Conservation (phyloP, 1,140 invertebrate genomes). For the Drosophila mauritiana region DNA sequence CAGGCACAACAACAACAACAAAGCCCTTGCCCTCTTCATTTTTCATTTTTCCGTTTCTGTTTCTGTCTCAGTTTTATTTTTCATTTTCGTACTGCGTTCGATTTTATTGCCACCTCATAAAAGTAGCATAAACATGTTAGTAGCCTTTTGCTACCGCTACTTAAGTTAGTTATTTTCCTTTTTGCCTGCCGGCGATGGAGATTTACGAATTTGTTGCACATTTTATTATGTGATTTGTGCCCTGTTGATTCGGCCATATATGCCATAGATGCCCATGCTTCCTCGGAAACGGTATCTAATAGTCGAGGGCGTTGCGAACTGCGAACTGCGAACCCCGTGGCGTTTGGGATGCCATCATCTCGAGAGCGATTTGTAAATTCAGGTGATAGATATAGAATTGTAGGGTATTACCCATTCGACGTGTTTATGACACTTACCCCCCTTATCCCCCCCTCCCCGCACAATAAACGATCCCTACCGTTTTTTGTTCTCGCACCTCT, state of each 20-base stretch:
- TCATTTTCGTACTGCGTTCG: conserved; percentile 78
- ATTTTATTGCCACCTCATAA: conserved; percentile 82
- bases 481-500: conserved; percentile 10
- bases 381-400: not conserved
- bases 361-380: not conserved
- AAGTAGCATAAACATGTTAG: conserved; percentile 83
- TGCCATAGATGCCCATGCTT: not conserved
- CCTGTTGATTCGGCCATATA: not conserved
- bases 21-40: conserved; percentile 11
- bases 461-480: no score
- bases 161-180: conserved; percentile 67
- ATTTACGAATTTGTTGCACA: conserved; percentile 69
- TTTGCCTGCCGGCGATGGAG: not conserved
- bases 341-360: not conserved
- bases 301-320: not conserved
- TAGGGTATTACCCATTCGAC: conserved; percentile 24
- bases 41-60: conserved; percentile 18
- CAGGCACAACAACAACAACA: not conserved
- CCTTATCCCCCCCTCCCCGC: not conserved
- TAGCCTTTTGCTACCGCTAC: conserved; percentile 82
- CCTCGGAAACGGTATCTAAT: conserved; percentile 3
- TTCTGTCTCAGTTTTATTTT: conserved; percentile 60
- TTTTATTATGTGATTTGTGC: conserved; percentile 51
- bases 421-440: not conserved
- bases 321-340: not conserved